Evolutionary conservation across 2,888 invertebrate genomes (phyloP).

Genomic region (Marasmarcha lunaedactyla): DNA sequence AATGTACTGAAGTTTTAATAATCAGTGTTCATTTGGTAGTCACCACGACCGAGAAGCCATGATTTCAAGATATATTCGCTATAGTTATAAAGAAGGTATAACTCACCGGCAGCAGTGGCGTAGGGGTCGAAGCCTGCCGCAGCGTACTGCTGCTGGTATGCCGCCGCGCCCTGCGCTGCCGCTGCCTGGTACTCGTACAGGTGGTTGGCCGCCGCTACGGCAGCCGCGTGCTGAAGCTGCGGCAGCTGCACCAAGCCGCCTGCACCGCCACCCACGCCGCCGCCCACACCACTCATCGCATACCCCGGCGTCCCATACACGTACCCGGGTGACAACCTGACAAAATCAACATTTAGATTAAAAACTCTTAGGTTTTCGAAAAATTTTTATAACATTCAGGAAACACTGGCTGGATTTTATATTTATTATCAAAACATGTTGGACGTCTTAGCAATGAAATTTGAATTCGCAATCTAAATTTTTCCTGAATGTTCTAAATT

Average conservation of each 20-base stretch:
- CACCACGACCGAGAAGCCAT: no score
- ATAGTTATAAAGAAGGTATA: background rate
- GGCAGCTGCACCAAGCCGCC: slow-evolving; percentile 78
- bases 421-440: no score
- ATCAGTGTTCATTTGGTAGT: no score
- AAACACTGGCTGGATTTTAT: no score
- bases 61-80: no score
- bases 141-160: slow-evolving; percentile 80
- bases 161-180: slow-evolving; percentile 77
- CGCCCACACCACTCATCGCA: slow-evolving; percentile 73
- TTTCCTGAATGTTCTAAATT: no score
- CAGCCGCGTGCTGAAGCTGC: slow-evolving; percentile 80
- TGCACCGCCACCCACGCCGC: slow-evolving; percentile 68
- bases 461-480: no score
- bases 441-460: no score
- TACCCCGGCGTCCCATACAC: slow-evolving; percentile 82
- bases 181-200: slow-evolving; percentile 86
- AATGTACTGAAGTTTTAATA: no score
- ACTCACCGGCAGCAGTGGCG: slow-evolving; percentile 75
- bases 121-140: slow-evolving; percentile 83
- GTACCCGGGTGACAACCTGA: slow-evolving; percentile 74
- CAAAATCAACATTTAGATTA: slow-evolving; percentile 9
- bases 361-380: no score
- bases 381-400: no score
- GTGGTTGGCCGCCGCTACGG: slow-evolving; percentile 84